A percentile compares a stretch with the other conserved stretches of the same genome.
phyloP scores from a whole-genome alignment of 1,140 invertebrate genomes.

The Drosophila simulans region DNA sequence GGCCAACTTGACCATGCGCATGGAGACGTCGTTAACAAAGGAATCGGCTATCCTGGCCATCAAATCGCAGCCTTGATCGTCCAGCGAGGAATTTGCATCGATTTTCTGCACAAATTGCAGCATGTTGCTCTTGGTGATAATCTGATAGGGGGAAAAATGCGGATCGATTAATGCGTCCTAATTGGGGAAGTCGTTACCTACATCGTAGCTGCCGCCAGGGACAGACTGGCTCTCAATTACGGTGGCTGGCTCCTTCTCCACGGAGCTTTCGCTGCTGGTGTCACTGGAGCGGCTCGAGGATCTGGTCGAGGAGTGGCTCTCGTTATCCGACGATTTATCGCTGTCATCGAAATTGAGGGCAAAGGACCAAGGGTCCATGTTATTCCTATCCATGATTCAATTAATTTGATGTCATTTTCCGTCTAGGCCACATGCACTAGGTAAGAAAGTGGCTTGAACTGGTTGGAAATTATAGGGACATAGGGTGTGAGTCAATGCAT shows the following conservation, averaged over 20 bases:
- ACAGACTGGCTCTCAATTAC: conserved; percentile 15
- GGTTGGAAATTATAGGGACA: conserved; percentile 31
- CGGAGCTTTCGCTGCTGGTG: neutral
- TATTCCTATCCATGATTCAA: conserved; percentile 13
- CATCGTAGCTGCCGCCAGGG: conserved; percentile 18
- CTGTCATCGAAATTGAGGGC: conserved; percentile 18
- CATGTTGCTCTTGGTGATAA: conserved; percentile 36
- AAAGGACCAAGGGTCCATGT: conserved; percentile 2
- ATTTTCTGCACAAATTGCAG: conserved; percentile 36
- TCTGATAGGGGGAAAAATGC: conserved; percentile 3
- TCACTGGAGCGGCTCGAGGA: conserved; percentile 27
- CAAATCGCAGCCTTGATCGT: conserved; percentile 53
- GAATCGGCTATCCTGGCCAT: conserved; percentile 37
- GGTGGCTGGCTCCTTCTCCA: neutral
- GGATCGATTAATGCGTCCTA: neutral
- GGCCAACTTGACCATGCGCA: conserved; percentile 41
- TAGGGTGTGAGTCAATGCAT: neutral
- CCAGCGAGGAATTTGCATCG: conserved; percentile 28
- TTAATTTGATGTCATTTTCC: conserved; percentile 4
- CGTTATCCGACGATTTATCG: conserved; percentile 41
- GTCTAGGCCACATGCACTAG: neutral
- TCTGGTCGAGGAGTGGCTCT: conserved; percentile 15
- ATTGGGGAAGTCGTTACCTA: conserved; percentile 12
- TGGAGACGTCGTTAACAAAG: conserved; percentile 42
- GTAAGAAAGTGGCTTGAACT: conserved; percentile 4